phyloP scores from a whole-genome alignment of 2,888 invertebrate species.

The Cheilosia grossa region DNA sequence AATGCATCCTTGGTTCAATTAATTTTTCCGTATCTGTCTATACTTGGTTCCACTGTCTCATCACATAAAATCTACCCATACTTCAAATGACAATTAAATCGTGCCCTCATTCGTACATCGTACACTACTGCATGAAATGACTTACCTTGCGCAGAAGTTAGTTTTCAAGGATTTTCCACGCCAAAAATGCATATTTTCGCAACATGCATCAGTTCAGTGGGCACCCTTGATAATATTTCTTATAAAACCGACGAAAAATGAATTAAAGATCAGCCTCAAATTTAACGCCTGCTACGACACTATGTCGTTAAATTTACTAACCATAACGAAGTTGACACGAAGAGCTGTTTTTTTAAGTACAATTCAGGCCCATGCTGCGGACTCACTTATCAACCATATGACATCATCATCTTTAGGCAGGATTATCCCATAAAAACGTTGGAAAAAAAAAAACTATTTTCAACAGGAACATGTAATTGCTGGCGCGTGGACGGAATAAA shows the following conservation, averaged over 20 bases:
- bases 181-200: background rate
- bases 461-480: constrained; percentile 55
- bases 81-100: too few species aligned
- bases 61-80: too few species aligned
- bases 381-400: constrained; percentile 53
- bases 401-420: constrained; percentile 47
- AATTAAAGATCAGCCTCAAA: constrained; percentile 31
- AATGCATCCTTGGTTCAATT: too few species aligned
- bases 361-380: background rate
- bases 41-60: too few species aligned
- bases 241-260: constrained; percentile 36
- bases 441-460: background rate
- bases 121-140: too few species aligned
- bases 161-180: constrained; percentile 20
- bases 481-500: constrained; percentile 24
- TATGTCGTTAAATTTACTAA: constrained; percentile 8
- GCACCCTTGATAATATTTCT: background rate
- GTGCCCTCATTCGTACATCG: too few species aligned
- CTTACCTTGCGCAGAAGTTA: background rate
- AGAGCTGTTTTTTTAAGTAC: background rate
- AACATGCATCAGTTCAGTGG: constrained; percentile 3
- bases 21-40: too few species aligned
- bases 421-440: constrained; percentile 47
- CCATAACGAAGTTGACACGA: constrained; percentile 13
- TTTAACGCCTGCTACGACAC: constrained; percentile 18